Percentiles rank a stretch among this genome's conserved stretches.
These are phyloP conservation scores for Anthopleura sola DNA, from an alignment of 64 coral and sea anemone genomes.

Conservation along the genomic window DNA sequence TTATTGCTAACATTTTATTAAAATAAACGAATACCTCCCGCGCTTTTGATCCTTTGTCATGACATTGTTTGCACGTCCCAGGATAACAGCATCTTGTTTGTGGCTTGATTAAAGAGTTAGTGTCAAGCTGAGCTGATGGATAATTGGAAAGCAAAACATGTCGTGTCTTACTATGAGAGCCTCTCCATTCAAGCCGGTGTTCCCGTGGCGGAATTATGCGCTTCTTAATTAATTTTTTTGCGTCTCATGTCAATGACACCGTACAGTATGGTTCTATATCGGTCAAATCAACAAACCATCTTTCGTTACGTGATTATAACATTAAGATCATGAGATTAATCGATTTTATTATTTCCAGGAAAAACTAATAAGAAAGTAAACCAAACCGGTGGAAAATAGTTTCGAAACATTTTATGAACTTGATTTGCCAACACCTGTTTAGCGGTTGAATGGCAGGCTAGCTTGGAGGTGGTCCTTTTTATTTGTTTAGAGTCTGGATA, in stretches of 20 bases:
- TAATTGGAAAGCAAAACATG: constrained; percentile 34
- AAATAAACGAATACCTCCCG: constrained; percentile 59
- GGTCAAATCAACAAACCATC: neutral
- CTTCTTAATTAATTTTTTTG: constrained; percentile 57
- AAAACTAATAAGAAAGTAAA: neutral
- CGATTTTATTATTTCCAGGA: neutral
- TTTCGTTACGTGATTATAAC: too few relatives aligned
- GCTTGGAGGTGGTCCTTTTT: neutral
- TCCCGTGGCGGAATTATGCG: constrained; percentile 48
- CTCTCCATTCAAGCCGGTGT: constrained; percentile 9
- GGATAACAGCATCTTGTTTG: constrained; percentile 36
- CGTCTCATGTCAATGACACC: constrained; percentile 17
- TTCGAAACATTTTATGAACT: neutral
- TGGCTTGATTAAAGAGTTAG: constrained; percentile 54
- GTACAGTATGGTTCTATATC: neutral
- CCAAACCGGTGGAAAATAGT: neutral
- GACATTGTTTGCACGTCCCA: neutral
- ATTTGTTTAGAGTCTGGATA: constrained; percentile 6
- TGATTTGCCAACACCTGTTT: constrained; percentile 10
- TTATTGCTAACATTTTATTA: constrained; percentile 74
- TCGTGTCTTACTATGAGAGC: constrained; percentile 19
- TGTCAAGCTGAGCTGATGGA: constrained; percentile 49
- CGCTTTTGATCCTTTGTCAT: constrained; percentile 13
- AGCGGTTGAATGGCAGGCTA: neutral
- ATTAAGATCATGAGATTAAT: neutral